Evolutionary conservation across 2,113 vertebrate species (phyloP).

Genomic region (Oryzias celebensis): DNA sequence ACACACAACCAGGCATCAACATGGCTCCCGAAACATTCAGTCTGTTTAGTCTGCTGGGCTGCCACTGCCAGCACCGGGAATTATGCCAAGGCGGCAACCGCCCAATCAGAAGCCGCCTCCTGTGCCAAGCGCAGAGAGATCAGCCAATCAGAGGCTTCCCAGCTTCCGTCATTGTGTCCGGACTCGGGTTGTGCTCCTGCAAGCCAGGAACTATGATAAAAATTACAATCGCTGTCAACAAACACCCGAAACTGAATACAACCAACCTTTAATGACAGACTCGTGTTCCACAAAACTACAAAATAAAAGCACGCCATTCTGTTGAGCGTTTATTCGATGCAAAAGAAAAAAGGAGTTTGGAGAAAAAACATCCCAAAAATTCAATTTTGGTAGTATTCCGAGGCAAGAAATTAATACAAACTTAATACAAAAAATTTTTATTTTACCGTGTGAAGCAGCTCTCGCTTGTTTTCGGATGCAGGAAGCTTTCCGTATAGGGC

Average conservation of each 20-base stretch:
- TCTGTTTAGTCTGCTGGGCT: conserved; percentile 51
- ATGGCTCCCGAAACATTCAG: conserved; percentile 66
- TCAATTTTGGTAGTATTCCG: too few species aligned
- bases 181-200: conserved; percentile 19
- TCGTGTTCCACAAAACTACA: background rate
- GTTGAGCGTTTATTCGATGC: too few species aligned
- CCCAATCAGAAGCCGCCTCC: conserved; percentile 63
- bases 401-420: too few species aligned
- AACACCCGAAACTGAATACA: background rate
- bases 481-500: conserved; percentile 77
- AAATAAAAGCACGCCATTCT: background rate
- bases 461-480: conserved; percentile 51
- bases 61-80: conserved; percentile 57
- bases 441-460: conserved; percentile 69
- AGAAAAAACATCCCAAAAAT: too few species aligned
- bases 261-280: background rate
- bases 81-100: conserved; percentile 30
- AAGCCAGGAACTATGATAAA: conserved; percentile 18
- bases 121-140: conserved; percentile 24
- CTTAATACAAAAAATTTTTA: background rate
- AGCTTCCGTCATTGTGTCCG: conserved; percentile 65
- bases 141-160: conserved; percentile 57
- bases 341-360: too few species aligned
- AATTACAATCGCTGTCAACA: conserved; percentile 20
- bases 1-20: conserved; percentile 67